These are phyloP conservation scores for Epinephelus fuscoguttatus DNA, from an alignment of 2,113 vertebrate genomes.

Conservation along the genomic window DNA sequence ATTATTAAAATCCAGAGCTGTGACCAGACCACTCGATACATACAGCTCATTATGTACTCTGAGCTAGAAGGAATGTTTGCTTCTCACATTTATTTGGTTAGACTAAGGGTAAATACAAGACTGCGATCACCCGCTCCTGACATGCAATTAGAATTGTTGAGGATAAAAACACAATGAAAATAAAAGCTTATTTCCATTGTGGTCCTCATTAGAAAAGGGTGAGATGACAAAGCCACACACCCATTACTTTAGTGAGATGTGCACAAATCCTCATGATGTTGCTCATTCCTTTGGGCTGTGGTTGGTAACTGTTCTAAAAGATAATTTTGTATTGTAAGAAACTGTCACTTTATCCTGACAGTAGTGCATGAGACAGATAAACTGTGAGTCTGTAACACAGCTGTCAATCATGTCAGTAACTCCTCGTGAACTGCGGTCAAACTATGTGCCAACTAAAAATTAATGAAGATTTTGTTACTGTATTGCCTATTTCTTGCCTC, in stretches of 20 bases:
- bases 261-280: background rate
- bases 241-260: background rate
- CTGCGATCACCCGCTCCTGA: background rate
- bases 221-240: background rate
- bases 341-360: too few relatives aligned
- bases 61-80: constrained; percentile 1
- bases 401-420: too few relatives aligned
- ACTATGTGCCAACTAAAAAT: too few relatives aligned
- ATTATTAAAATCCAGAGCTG: constrained; percentile 11
- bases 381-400: too few relatives aligned
- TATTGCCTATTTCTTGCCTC: too few relatives aligned
- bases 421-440: too few relatives aligned
- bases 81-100: constrained; percentile 11
- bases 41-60: constrained; percentile 4
- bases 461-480: too few relatives aligned
- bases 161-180: constrained; percentile 5
- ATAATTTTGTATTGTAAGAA: too few relatives aligned
- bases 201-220: constrained; percentile 4
- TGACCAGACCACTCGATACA: background rate
- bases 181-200: constrained; percentile 4
- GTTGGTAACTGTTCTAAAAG: too few relatives aligned
- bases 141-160: constrained; percentile 13
- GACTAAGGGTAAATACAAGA: constrained; percentile 18
- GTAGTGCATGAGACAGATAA: too few relatives aligned
- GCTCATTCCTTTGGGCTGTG: background rate